Base-by-base conservation (phyloP, 2,113 vertebrate species). In the Laterallus jamaicensis region DNA sequence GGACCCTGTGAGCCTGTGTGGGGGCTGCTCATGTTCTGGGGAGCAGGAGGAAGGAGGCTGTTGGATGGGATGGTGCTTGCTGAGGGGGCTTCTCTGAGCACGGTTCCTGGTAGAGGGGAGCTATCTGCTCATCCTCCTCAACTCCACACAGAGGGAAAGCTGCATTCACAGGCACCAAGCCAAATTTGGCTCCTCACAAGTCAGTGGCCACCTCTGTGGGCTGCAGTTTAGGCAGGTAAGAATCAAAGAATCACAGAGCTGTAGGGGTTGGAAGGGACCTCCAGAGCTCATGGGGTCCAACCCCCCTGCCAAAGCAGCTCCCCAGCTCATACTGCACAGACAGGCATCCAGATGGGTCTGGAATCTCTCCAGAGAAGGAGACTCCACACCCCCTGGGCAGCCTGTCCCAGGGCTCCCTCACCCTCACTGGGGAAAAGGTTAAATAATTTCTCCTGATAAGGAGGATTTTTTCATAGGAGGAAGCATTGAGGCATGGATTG, bases 11-110 rank as follows among this genome's bases (percentile, higher is more conserved):
- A 47, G 14, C 12, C 32, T 24, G 7, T 11, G 26, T 18, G 62
- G 88, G 24, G 56, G 55, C 55, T 49, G 55, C 82, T 78, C 37
- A 55, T 82, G n/a, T 12, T 9, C 35, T 20, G 55, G 54, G 84
- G 9, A 78, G 66, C 47, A 63, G 39, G 24, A 74, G 55, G 59
- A 64, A 44, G 42, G 42, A 44, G 39, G 32, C 15, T 95, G 39
- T n/a, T 4, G n/a, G 67, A 62, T 74, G 44, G 44, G 50, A 5
- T 0, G 4, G 13, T 22, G 7, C 0, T 81, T 44, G 16, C 13
- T 44, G 42, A 44, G 16, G 42, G 42, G 42, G 39, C 39, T 39
- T 39, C 39, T 39, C 39, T 39, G 39, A 39, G 39, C 39, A 39
- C 39, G 39, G 39, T 39, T 44, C 6, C 42, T 44, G 42, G 42